These are phyloP conservation scores for Stenodema calcarata DNA, from an alignment of 2,888 invertebrate species.

Conservation along the genomic window DNA sequence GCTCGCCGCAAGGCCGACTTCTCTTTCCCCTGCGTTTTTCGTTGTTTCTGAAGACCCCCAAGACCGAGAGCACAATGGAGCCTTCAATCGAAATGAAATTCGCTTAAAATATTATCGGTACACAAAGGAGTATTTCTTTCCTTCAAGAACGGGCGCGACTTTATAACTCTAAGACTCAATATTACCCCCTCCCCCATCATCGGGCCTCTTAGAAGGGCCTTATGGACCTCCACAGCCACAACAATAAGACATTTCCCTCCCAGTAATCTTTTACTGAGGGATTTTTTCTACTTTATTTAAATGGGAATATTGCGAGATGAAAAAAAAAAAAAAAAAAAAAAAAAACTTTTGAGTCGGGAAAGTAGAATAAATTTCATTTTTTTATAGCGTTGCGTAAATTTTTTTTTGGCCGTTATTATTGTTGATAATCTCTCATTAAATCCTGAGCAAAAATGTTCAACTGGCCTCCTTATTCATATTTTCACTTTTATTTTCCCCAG, in stretches of 20 bases:
- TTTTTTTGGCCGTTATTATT: too few relatives aligned
- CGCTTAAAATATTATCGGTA: slow-evolving; percentile 1
- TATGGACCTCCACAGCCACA: background rate
- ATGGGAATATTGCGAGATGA: background rate
- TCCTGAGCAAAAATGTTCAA: too few relatives aligned
- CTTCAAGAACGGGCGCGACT: background rate
- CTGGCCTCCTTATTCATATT: too few relatives aligned
- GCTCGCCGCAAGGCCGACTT: background rate
- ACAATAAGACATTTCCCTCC: background rate
- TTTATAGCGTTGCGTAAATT: too few relatives aligned
- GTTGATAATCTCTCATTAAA: too few relatives aligned
- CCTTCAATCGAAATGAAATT: slow-evolving; percentile 1
- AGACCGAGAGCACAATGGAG: background rate
- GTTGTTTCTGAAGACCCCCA: background rate
- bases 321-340: too few relatives aligned
- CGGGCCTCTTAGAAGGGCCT: background rate
- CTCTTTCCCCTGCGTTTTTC: background rate
- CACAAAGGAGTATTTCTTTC: background rate
- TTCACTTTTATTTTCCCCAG: too few relatives aligned
- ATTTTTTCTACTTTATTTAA: background rate
- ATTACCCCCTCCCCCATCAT: background rate
- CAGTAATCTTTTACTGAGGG: background rate
- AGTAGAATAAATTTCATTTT: too few relatives aligned
- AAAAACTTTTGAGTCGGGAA: too few relatives aligned
- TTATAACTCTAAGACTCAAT: background rate